Evolutionary conservation across 2,113 vertebrate species (phyloP).

Genomic region (Oryctolagus cuniculus): mOryCun1.1 NC_091449.1:51412001-51412500

Average conservation of each 20-base stretch:
- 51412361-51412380: too few species aligned
- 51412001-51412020: slow-evolving; percentile 19
- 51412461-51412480: too few species aligned
- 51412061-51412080: not conserved
- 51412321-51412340: too few species aligned
- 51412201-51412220: slow-evolving; percentile 14
- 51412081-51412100: slow-evolving; percentile 22
- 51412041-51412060: too few species aligned
- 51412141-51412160: not conserved
- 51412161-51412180: slow-evolving; percentile 52
- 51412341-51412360: too few species aligned
- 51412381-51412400: too few species aligned
- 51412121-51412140: not conserved
- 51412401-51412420: too few species aligned
- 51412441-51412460: too few species aligned
- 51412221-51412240: slow-evolving; percentile 11
- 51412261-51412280: not conserved
- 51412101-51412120: not conserved
- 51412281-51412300: too few species aligned
- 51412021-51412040: not conserved
- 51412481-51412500: too few species aligned
- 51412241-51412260: not conserved
- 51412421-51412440: too few species aligned
- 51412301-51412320: too few species aligned
- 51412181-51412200: slow-evolving; percentile 34